phyloP scores from a whole-genome alignment of 1,140 invertebrate genomes.

The Pissodes strobi region DNA sequence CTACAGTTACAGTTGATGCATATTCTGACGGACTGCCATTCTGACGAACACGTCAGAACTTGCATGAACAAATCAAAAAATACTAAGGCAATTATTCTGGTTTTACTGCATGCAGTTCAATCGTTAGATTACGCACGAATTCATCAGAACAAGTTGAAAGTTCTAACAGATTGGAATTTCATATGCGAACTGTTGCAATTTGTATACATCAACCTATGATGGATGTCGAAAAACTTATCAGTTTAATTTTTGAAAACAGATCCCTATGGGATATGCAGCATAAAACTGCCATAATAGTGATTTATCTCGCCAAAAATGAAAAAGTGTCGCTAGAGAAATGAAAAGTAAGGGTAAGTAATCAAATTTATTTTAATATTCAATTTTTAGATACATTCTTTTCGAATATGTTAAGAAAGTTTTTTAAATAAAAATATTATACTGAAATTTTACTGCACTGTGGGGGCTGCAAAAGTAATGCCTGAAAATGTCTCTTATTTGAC shows the following conservation, averaged over 20 bases:
- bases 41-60: slow-evolving; percentile 12
- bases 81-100: no score
- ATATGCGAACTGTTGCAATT: slow-evolving; percentile 2
- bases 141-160: no score
- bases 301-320: not conserved
- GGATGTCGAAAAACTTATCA: not conserved
- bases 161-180: no score
- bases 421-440: no score
- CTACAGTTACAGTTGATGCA: slow-evolving; percentile 1
- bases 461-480: no score
- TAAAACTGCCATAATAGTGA: not conserved
- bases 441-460: no score
- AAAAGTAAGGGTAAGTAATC: no score
- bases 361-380: no score
- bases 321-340: not conserved
- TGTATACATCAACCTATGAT: no score
- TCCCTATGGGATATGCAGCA: not conserved
- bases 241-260: slow-evolving; percentile 6
- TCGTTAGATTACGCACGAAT: not conserved
- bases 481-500: no score
- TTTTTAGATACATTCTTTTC: no score
- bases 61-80: not conserved
- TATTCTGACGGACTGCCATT: slow-evolving; percentile 5
- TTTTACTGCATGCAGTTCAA: not conserved
- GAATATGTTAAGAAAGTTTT: no score